Evolutionary conservation across 2,113 vertebrate genomes (phyloP), one percentile per base, ranked within the genome.

Genomic region (Pandion haliaetus): DNA sequence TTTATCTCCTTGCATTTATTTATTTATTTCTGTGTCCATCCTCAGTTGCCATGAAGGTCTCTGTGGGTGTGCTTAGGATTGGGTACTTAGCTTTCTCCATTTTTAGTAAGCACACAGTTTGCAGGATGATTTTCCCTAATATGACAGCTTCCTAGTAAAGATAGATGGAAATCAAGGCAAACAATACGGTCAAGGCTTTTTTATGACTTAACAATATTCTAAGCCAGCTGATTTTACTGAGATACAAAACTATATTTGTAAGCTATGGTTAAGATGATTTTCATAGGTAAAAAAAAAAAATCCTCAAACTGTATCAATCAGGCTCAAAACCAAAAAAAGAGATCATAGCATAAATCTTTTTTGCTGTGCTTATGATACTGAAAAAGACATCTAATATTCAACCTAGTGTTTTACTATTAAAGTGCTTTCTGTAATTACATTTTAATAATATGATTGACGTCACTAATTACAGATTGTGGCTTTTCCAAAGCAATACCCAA

Each of bases 1-100:
- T 95, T 95, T 96, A 94, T 96, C 94, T 86, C 94, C 83, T 91
- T 93, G 62, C 31, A 42, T 96, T 94, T 94, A 93, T 92, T 96
- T 93, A 79, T 95, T 96, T 89, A 62, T 92, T 80, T 85, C 5
- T 73, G 62, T 90, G 92, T 96, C 84, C 87, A 80, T 85, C 62
- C 49, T 95, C n/a, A 58, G 71, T 89, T 96, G 32, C 29, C 32
- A 10, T 66, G 61, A 91, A 90, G 67, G 58, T 93, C 69, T 95
- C 57, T 79, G 58, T 71, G 80, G 38, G 36, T 57, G 29, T 80
- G 44, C n/a, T 95, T 70, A 38, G 28, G 26, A 47, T 10, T 44
- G 19, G 21, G 49, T 89, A 58, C 40, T 88, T 85, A 57, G 32
- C 40, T 81, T 92, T 82, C 29, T 69, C 50, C 42, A 32, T 72